These are phyloP conservation scores for Dasyornis broadbenti DNA, from an alignment of 2,113 vertebrate species.

Conservation along the genomic window DNA sequence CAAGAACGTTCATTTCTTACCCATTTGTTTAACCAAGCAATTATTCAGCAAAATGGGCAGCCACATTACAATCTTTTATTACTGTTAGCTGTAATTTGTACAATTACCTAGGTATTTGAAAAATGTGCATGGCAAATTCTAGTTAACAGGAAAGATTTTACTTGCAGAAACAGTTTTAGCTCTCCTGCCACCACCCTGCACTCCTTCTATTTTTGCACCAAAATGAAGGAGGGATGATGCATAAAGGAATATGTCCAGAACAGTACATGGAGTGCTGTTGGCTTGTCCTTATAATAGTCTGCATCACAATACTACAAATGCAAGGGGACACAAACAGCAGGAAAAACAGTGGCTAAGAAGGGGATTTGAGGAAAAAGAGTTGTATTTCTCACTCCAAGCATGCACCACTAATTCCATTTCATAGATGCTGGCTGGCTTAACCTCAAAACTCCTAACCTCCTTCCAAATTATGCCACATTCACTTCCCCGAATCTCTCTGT, in stretches of 20 bases:
- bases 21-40: not conserved
- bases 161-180: not conserved
- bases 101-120: not conserved
- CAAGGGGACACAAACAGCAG: not conserved
- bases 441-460: not conserved
- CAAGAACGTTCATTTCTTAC: not conserved
- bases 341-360: not conserved
- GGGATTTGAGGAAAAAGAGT: not conserved
- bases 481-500: not conserved
- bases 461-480: not conserved
- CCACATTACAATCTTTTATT: not conserved
- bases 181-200: accelerated
- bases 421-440: not conserved
- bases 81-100: not conserved
- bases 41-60: not conserved
- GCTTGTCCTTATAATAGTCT: not conserved
- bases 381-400: not conserved
- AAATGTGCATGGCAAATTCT: not conserved
- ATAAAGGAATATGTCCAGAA: not conserved
- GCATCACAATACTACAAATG: not conserved
- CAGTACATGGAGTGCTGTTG: not conserved
- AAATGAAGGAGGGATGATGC: not conserved
- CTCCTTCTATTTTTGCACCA: not conserved
- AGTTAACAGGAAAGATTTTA: not conserved
- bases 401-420: not conserved